Conservation (phyloP, 2,113 vertebrate genomes). For the Ictalurus furcatus region DNA sequence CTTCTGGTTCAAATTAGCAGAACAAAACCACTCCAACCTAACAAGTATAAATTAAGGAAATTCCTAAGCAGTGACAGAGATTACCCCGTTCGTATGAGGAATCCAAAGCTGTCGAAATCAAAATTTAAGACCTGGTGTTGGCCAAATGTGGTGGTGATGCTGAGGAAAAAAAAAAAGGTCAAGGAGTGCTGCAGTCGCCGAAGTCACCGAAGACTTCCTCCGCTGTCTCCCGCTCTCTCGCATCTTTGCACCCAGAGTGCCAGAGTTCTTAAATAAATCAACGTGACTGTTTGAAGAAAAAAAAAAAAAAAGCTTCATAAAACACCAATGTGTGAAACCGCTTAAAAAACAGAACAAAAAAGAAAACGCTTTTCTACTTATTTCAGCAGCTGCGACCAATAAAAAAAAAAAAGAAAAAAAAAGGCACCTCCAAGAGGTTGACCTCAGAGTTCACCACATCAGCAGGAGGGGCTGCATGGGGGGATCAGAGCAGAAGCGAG, state of each 20-base stretch:
- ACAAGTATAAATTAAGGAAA: constrained; percentile 73
- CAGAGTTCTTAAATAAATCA: constrained; percentile 60
- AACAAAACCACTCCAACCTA: constrained; percentile 69
- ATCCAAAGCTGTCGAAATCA: constrained; percentile 61
- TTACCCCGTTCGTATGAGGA: constrained; percentile 55
- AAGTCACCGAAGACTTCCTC: constrained; percentile 54
- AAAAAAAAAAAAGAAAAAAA: constrained; percentile 62
- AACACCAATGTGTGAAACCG: constrained; percentile 69
- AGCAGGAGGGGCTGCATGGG: constrained; percentile 56
- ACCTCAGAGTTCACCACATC: constrained; percentile 63
- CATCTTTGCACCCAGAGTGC: constrained; percentile 46
- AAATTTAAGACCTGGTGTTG: constrained; percentile 65
- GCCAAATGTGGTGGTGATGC: constrained; percentile 62
- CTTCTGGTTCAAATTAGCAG: constrained; percentile 72
- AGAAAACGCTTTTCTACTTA: constrained; percentile 30
- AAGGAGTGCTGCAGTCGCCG: constrained; percentile 22
- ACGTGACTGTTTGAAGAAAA: constrained; percentile 50
- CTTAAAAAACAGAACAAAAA: constrained; percentile 61
- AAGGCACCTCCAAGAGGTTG: constrained; percentile 49
- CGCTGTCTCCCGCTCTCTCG: constrained; percentile 51
- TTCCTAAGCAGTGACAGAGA: constrained; percentile 71
- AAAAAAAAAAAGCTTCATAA: constrained; percentile 63
- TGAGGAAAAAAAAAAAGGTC: constrained; percentile 44
- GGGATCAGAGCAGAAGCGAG: constrained; percentile 47
- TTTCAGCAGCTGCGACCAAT: constrained; percentile 61